Evolutionary conservation across 2,888 invertebrate genomes (phyloP), one percentile per base, ranked within the genome.

Genomic region (Brachyopa scutellaris): DNA sequence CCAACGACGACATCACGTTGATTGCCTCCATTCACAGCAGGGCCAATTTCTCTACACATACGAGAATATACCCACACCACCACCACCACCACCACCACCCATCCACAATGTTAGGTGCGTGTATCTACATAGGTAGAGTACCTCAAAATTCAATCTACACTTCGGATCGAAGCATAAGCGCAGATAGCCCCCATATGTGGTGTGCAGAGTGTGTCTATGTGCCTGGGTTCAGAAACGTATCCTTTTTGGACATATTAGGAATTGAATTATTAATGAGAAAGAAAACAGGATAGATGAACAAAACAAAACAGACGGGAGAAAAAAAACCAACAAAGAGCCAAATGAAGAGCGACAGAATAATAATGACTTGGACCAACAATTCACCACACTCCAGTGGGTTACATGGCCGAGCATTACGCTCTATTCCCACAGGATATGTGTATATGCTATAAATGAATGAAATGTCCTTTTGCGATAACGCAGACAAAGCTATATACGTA

Each of bases 251-350:
- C 61, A 61, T 61, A 49, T 40, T 51, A 51, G n/a, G 59, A 53
- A 61, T 61, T 72, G 51, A 72, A 72, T 72, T 72, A 72, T 61
- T 72, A 72, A 61, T 72, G 70, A 72, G 61, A 51, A 51, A 42
- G 21, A 40, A 51, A 67, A 40, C 17, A 49, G 47, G 36, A 36
- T 42, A 19, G 40, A 42, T 19, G 62, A 62, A 38, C 11, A 49
- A 64, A 64, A 40, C n/a, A 42, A 29, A 66, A 53, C n/a, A n/a
- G n/a, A n/a, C n/a, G n/a, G n/a, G n/a, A 8, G 31, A 42, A 19
- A 26, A 55, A 53, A 53, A 42, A 31, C 1, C 8, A 66, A 33
- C n/a, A n/a, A n/a, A 19, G n/a, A 29, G 15, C 8, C 9, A 51
- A 59, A 70, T 40, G 51, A 61, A 61, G 40, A 42, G 59, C 51